Evolutionary conservation across 2,113 vertebrate genomes (phyloP).

Genomic region (Platichthys stellatus): DNA sequence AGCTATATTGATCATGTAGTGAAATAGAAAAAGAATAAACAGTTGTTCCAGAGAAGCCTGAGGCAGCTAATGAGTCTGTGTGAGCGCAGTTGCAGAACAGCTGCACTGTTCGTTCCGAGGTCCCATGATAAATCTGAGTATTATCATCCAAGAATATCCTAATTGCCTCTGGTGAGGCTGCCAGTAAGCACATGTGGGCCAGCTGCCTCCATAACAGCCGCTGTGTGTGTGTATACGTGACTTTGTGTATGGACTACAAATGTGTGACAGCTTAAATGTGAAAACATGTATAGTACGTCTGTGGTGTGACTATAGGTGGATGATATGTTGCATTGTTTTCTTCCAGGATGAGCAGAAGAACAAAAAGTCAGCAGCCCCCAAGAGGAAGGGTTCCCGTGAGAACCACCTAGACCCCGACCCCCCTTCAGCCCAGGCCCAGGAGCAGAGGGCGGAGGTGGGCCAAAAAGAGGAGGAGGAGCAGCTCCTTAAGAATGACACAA

Average conservation of each 20-base stretch:
- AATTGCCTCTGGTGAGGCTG: conserved; percentile 6
- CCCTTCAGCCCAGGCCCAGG: conserved; percentile 56
- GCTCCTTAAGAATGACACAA: conserved; percentile 83
- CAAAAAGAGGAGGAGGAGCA: conserved; percentile 74
- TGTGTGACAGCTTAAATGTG: neutral
- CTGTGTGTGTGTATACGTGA: conserved; percentile 2
- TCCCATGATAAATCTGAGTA: conserved; percentile 1
- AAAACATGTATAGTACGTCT: neutral
- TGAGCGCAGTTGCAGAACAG: neutral
- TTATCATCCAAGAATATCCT: neutral
- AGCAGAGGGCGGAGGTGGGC: conserved; percentile 62
- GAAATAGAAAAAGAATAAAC: no score
- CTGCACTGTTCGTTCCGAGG: neutral
- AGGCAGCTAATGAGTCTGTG: neutral
- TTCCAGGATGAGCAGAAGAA: conserved; percentile 87
- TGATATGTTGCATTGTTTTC: conserved; percentile 9
- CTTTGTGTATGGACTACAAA: neutral
- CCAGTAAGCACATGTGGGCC: neutral
- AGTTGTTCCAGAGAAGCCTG: no score
- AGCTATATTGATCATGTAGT: no score
- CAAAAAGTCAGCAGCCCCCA: conserved; percentile 83
- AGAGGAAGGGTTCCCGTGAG: conserved; percentile 83
- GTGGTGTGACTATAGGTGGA: neutral
- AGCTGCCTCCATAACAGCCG: neutral
- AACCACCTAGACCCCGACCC: conserved; percentile 66